Evolutionary conservation across 2,888 invertebrate genomes (phyloP).

Genomic region (Plebejus argus): DNA sequence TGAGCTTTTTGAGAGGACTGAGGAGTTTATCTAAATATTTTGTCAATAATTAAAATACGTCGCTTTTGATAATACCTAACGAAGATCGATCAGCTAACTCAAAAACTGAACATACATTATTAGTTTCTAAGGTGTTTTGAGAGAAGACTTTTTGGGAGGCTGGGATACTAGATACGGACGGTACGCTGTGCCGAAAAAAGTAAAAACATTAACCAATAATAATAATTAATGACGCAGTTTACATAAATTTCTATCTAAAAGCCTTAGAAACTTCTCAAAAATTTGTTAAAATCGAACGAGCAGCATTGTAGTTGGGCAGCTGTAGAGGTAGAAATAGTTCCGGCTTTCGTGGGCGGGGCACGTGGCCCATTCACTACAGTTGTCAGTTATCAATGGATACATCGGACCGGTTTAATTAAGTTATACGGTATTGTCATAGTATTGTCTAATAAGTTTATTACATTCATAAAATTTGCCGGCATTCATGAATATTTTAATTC

Average conservation of each 20-base stretch:
- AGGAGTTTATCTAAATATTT: no score
- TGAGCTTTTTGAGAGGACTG: no score
- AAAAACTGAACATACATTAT: no score
- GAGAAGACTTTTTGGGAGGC: no score
- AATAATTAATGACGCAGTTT: background rate
- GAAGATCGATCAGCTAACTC: no score
- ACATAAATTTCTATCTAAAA: background rate
- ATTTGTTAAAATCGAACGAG: background rate
- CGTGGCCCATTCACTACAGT: constrained; percentile 50
- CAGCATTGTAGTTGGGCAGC: constrained; percentile 36
- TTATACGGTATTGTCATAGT: constrained; percentile 4
- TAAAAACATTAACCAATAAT: background rate
- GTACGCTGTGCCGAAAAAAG: no score
- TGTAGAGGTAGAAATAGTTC: constrained; percentile 51
- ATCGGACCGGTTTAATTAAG: constrained; percentile 3
- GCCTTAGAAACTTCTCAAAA: background rate
- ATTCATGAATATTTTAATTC: background rate
- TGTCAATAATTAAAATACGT: no score
- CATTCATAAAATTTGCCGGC: constrained; percentile 8
- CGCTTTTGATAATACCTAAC: no score
- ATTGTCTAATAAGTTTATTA: constrained; percentile 15
- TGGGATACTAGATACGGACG: no score
- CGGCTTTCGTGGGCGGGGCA: constrained; percentile 50
- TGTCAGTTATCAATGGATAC: constrained; percentile 42
- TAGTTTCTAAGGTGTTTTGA: no score